These are phyloP conservation scores for Ostrea denselamellosa DNA, from an alignment of 1,140 invertebrate genomes.

Conservation along the genomic window DNA sequence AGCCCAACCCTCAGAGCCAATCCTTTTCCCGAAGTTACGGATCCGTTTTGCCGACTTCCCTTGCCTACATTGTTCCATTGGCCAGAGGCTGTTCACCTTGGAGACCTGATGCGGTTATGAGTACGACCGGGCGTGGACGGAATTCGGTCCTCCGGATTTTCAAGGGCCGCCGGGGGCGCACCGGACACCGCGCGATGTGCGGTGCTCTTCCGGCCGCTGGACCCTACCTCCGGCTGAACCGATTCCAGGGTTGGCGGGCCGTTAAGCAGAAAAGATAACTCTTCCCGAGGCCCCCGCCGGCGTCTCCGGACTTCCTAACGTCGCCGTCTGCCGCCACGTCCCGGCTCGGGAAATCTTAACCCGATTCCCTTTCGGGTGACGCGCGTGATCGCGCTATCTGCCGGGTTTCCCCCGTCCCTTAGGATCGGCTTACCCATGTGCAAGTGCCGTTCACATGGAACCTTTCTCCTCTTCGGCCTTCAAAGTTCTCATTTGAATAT, in stretches of 20 bases:
- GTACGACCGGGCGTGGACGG: constrained; percentile 83
- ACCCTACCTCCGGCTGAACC: constrained; percentile 84
- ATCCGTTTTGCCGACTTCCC: no score
- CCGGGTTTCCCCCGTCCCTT: no score
- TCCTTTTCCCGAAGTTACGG: no score
- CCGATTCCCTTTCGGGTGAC: no score
- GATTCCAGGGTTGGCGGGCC: constrained; percentile 71
- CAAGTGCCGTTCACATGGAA: no score
- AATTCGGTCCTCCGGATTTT: constrained; percentile 87
- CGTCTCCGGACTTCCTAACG: constrained; percentile 85
- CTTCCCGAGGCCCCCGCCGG: constrained; percentile 86
- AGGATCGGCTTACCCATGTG: no score
- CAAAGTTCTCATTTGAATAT: no score
- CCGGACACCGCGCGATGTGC: constrained; percentile 78
- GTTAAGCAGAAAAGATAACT: constrained; percentile 88
- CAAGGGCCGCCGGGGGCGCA: constrained; percentile 84
- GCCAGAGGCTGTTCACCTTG: no score
- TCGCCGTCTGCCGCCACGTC: constrained; percentile 81
- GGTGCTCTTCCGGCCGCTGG: constrained; percentile 75
- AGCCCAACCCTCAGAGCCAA: constrained; percentile 85
- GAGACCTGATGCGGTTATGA: constrained; percentile 92
- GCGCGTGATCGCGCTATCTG: no score
- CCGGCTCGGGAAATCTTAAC: no score
- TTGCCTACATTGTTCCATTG: no score
- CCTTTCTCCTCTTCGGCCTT: no score